Evolutionary conservation across 2,797 vertebrate genomes (phyloP).

Genomic region (Rhodeus uyekii): DNA sequence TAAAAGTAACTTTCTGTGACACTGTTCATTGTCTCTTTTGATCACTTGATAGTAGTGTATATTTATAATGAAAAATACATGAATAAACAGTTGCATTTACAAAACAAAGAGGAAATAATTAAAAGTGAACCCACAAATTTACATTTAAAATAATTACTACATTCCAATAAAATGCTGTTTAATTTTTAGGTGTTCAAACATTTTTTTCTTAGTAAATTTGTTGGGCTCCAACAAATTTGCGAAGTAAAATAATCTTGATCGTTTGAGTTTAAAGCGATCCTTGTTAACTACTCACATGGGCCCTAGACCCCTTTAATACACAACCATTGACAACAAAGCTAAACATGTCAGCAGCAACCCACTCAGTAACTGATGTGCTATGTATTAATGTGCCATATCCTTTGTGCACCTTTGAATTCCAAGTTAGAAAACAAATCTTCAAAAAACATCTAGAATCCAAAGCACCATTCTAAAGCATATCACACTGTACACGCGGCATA

Average conservation of each 20-base stretch:
- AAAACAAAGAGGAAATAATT: not conserved
- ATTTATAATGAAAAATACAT: not conserved
- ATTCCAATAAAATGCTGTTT: too few relatives aligned
- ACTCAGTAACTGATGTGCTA: not conserved
- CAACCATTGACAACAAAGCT: conserved; percentile 6
- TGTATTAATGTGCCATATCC: too few relatives aligned
- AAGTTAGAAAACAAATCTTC: not conserved
- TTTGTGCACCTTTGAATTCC: conserved; percentile 7
- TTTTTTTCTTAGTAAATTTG: not conserved
- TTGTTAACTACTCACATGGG: not conserved
- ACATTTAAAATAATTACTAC: too few relatives aligned
- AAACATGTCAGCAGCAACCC: not conserved
- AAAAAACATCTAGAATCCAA: not conserved
- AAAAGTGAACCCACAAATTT: not conserved
- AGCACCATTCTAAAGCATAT: conserved; percentile 2
- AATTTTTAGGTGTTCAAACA: not conserved
- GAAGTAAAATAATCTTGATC: too few relatives aligned
- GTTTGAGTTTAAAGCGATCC: not conserved
- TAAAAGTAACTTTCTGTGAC: too few relatives aligned
- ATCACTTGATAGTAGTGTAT: not conserved
- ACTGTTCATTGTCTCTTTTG: too few relatives aligned
- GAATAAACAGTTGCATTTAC: too few relatives aligned
- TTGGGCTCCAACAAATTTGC: not conserved
- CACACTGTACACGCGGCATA: not conserved
- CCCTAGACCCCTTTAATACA: not conserved